These are phyloP conservation scores for Pituophis catenifer DNA, from an alignment of 2,113 vertebrate genomes.

Conservation along the genomic window DNA sequence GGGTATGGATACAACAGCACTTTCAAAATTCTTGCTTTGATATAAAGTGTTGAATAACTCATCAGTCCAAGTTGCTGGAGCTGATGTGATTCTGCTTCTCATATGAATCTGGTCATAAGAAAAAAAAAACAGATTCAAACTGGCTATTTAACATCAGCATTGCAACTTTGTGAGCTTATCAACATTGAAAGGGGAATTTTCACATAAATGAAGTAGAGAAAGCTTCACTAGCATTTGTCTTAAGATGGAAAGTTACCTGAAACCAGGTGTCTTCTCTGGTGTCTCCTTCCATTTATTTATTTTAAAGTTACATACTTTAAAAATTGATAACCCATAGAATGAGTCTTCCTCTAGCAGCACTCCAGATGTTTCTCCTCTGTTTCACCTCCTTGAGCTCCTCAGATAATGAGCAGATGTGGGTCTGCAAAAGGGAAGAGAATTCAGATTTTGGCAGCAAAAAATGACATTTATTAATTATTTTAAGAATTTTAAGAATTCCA, in stretches of 20 bases:
- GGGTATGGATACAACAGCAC: not conserved
- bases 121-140: not conserved
- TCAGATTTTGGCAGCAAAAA: not conserved
- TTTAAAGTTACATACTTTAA: not conserved
- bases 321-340: not conserved
- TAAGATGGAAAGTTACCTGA: not conserved
- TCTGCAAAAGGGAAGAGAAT: not conserved
- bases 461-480: not conserved
- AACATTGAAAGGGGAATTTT: not conserved
- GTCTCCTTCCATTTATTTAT: not conserved
- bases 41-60: not conserved
- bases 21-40: not conserved
- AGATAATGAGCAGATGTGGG: not conserved
- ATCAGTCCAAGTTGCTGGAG: not conserved
- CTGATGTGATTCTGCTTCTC: not conserved
- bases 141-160: not conserved
- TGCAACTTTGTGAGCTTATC: not conserved
- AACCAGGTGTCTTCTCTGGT: not conserved
- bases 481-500: not conserved
- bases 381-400: not conserved
- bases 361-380: not conserved
- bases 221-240: too few relatives aligned
- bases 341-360: not conserved
- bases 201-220: not conserved
- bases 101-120: not conserved